A percentile compares a stretch with the other conserved stretches of the same genome.
Evolutionary conservation across 2,797 vertebrate species (phyloP).

Genomic region (Enteromius unitaeniatus): DNA sequence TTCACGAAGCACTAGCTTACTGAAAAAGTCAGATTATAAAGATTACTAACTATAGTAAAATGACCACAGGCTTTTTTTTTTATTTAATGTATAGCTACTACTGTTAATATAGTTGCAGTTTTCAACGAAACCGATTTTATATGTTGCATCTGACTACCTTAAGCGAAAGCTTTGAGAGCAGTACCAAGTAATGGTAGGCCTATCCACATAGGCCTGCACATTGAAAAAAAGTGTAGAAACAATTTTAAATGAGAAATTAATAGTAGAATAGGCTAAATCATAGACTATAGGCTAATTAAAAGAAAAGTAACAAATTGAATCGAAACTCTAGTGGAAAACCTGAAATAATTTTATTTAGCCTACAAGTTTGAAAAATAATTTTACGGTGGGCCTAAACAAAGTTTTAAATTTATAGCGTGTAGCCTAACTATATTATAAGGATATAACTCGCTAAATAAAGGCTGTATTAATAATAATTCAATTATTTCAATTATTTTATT

Average conservation of each 20-base stretch:
- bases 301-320: background rate
- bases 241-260: background rate
- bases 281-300: background rate
- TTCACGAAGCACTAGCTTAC: background rate
- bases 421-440: background rate
- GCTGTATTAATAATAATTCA: background rate
- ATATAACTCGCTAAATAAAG: background rate
- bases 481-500: background rate
- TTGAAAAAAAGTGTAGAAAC: background rate
- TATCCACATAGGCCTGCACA: background rate
- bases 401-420: background rate
- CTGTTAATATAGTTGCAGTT: background rate
- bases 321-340: background rate
- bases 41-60: background rate
- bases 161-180: background rate
- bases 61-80: background rate
- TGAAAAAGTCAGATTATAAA: background rate
- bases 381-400: background rate
- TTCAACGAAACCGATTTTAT: background rate
- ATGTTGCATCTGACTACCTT: background rate
- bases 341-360: background rate
- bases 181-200: background rate
- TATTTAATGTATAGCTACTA: background rate
- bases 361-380: background rate
- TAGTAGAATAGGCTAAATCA: background rate